Conservation (phyloP, 2,888 invertebrate genomes). For the Diarsia brunnea region DNA sequence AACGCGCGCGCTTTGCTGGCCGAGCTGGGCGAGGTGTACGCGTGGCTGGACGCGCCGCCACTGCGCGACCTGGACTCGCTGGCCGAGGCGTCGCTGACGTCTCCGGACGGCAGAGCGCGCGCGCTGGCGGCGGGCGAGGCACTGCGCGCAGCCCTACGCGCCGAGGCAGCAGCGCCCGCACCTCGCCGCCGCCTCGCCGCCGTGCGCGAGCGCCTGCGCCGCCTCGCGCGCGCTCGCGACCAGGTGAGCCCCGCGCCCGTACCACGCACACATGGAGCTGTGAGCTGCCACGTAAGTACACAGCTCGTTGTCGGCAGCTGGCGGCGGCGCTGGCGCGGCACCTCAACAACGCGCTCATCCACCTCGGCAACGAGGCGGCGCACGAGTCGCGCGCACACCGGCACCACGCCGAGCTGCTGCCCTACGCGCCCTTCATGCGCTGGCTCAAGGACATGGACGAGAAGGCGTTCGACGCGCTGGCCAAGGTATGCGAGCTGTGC, state of each 20-base stretch:
- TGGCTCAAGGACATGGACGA: slow-evolving; percentile 97
- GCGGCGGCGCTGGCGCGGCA: slow-evolving; percentile 96
- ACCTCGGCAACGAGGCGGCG: slow-evolving; percentile 93
- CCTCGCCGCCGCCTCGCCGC: slow-evolving; percentile 78
- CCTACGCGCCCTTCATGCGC: slow-evolving; percentile 97
- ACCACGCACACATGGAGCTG: too few relatives aligned
- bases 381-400: slow-evolving; percentile 88
- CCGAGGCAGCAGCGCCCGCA: slow-evolving; percentile 65
- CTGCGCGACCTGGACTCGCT: slow-evolving; percentile 80
- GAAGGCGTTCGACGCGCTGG: slow-evolving; percentile 95
- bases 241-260: slow-evolving; percentile 73
- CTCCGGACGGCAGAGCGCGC: slow-evolving; percentile 78
- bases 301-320: slow-evolving; percentile 58
- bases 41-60: slow-evolving; percentile 83
- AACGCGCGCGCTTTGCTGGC: slow-evolving; percentile 95
- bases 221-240: slow-evolving; percentile 79
- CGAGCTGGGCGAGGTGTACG: slow-evolving; percentile 92
- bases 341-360: slow-evolving; percentile 98
- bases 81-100: slow-evolving; percentile 77
- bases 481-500: slow-evolving; percentile 91
- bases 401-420: slow-evolving; percentile 96
- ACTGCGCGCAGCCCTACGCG: slow-evolving; percentile 71
- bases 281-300: too few relatives aligned
- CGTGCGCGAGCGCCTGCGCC: slow-evolving; percentile 79
- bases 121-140: slow-evolving; percentile 78